A percentile compares a stretch with the other conserved stretches of the same genome.
These are phyloP conservation scores for Nannoperca australis DNA, from an alignment of 2,797 vertebrate genomes.

Conservation along the genomic window DNA sequence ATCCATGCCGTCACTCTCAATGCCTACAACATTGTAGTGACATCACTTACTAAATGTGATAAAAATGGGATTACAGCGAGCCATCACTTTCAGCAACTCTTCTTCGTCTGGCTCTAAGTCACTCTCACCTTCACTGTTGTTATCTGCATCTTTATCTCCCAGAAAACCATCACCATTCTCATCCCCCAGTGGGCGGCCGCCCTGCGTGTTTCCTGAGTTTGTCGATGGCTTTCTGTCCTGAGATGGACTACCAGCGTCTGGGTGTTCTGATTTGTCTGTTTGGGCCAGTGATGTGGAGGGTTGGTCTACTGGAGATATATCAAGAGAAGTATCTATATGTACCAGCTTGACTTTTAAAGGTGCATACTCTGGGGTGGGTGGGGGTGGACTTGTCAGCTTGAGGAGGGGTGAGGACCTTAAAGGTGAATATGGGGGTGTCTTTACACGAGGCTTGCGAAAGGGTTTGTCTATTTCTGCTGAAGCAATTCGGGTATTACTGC, in stretches of 20 bases:
- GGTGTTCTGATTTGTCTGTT: conserved; percentile 30
- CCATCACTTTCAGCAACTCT: conserved; percentile 72
- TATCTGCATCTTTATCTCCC: conserved; percentile 65
- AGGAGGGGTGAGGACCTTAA: conserved; percentile 27
- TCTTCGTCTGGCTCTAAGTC: conserved; percentile 74
- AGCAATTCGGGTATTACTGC: conserved; percentile 47
- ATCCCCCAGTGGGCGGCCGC: neutral
- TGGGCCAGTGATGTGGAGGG: conserved; percentile 71
- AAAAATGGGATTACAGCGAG: conserved; percentile 75
- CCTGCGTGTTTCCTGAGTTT: conserved; percentile 42
- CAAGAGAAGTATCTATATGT: conserved; percentile 50
- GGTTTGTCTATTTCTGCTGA: conserved; percentile 69
- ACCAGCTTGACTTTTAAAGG: conserved; percentile 64
- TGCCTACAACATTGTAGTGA: conserved; percentile 40
- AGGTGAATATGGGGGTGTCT: conserved; percentile 56
- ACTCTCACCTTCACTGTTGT: conserved; percentile 55
- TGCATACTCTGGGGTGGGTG: conserved; percentile 55
- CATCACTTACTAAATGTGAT: conserved; percentile 74
- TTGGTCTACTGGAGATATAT: conserved; percentile 49
- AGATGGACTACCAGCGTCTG: neutral
- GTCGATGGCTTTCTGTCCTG: conserved; percentile 29
- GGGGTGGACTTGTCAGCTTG: conserved; percentile 40
- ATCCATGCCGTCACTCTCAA: conserved; percentile 19
- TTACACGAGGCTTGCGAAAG: conserved; percentile 45
- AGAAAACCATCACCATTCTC: conserved; percentile 52